Base-by-base conservation (phyloP, 2,113 vertebrate species). In the Onychostruthus taczanowskii region DNA sequence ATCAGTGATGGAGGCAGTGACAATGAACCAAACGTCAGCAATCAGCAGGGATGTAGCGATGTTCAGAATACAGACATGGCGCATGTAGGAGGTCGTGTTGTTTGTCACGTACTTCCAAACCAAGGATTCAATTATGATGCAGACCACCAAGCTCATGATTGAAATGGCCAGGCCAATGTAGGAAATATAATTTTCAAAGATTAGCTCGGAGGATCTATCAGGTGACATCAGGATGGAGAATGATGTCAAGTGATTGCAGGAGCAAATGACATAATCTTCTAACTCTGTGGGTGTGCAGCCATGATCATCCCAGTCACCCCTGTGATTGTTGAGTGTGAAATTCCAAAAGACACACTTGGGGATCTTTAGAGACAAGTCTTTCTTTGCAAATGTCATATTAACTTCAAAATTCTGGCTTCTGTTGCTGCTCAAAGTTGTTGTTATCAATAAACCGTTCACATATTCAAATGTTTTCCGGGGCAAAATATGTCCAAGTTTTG, bases 81-180 rank as follows among this genome's bases (percentile, higher is more conserved):
- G 99, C 95, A 99, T 98, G 53, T 98, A 98, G 24, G 98, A 97
- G 35, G 98, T 98, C 23, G 97, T 98, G 37, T 98, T 98, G 97
- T 98, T 99, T 26, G 99, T 99, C 30, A 99, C 98, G 0, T 97
- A 87, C 35, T 98, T 98, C 99, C 99, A 99, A 28, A 99, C 98
- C 20, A 98, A 9, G 23, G 97, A 67, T 96, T 99, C 98, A 63
- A 99, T 98, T 14, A 95, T 63, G 10, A 99, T 93, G 84, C 97
- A 98, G 76, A 96, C n/a, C 12, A 97, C 35, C 41, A 99, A 98
- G 27, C 99, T 99, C 37, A 97, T 0, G 14, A 99, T 92, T 16
- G 99, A 99, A 75, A 98, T 78, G 6, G 95, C 96, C 69, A 99
- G 59, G 31, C 98, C 98, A 2, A 74, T 39, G 4, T 97, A 97